Percentiles rank a stretch among this genome's conserved stretches.
These are phyloP conservation scores for Acrocyrtus sp. DNA, from an alignment of 2,888 invertebrate genomes.

Conservation along the genomic window DNA sequence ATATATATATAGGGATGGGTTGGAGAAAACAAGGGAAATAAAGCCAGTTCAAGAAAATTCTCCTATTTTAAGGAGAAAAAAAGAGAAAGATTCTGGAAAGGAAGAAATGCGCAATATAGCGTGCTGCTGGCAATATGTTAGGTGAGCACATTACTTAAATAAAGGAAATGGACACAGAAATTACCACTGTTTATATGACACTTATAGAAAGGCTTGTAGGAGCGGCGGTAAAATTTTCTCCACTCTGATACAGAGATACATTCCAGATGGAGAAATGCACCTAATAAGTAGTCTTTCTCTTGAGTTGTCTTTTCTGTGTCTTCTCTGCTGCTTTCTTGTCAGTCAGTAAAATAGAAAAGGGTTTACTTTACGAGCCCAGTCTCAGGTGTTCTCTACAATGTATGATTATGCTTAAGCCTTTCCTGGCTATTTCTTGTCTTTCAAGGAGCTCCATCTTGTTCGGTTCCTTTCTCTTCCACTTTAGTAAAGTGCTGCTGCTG, in stretches of 20 bases:
- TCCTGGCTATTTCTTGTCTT: slow-evolving; percentile 45
- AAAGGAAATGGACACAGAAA: slow-evolving; percentile 46
- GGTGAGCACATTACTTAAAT: slow-evolving; percentile 43
- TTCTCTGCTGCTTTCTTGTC: slow-evolving; percentile 38
- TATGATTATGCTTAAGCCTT: slow-evolving; percentile 50
- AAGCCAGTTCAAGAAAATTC: too few relatives aligned
- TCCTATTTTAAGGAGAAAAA: slow-evolving; percentile 12
- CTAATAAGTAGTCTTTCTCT: slow-evolving; percentile 27
- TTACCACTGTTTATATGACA: slow-evolving; percentile 26
- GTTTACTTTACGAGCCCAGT: slow-evolving; percentile 50
- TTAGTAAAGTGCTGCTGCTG: slow-evolving; percentile 48
- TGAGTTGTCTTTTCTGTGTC: slow-evolving; percentile 33
- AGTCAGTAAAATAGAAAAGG: slow-evolving; percentile 41
- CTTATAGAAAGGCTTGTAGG: too few relatives aligned
- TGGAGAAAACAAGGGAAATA: too few relatives aligned
- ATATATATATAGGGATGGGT: not conserved
- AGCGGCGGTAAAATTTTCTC: too few relatives aligned
- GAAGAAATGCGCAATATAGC: not conserved
- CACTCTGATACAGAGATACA: too few relatives aligned
- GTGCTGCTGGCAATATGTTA: slow-evolving; percentile 37
- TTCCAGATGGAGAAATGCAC: slow-evolving; percentile 20
- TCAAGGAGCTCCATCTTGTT: slow-evolving; percentile 39
- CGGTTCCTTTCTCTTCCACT: slow-evolving; percentile 24
- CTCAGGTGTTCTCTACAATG: slow-evolving; percentile 49
- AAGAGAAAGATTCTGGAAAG: not conserved